phyloP scores from a whole-genome alignment of 2,797 vertebrate genomes.

The Pseudochirops cupreus region DNA sequence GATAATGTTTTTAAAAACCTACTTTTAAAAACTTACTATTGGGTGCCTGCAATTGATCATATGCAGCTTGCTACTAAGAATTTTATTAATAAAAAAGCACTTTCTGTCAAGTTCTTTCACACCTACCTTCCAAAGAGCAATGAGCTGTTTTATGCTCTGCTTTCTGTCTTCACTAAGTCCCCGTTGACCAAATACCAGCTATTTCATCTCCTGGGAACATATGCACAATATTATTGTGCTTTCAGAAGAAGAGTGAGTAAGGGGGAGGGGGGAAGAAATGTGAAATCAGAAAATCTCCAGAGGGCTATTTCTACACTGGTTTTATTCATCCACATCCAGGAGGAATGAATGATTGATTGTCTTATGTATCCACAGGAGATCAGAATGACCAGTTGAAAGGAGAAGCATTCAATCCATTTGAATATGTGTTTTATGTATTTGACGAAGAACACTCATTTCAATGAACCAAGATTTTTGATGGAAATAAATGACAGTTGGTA shows the following conservation, averaged over 20 bases:
- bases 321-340: background rate
- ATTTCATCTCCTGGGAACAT: background rate
- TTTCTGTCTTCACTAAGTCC: conserved; percentile 36
- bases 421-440: background rate
- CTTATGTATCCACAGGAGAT: background rate
- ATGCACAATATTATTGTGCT: background rate
- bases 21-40: conserved; percentile 9
- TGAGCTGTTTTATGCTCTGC: background rate
- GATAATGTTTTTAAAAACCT: conserved; percentile 5
- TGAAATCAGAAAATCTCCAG: background rate
- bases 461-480: background rate
- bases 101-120: background rate
- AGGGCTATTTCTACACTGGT: background rate
- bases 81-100: conserved; percentile 4
- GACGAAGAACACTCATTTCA: background rate
- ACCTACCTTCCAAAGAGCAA: conserved; percentile 6
- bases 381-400: background rate
- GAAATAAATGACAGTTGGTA: background rate
- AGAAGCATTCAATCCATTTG: background rate
- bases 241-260: background rate
- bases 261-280: background rate
- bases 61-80: background rate
- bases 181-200: background rate
- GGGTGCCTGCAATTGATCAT: background rate
- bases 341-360: background rate